These are phyloP conservation scores for Drosophila cognata DNA, from an alignment of 2,888 invertebrate genomes.

Conservation along the genomic window DNA sequence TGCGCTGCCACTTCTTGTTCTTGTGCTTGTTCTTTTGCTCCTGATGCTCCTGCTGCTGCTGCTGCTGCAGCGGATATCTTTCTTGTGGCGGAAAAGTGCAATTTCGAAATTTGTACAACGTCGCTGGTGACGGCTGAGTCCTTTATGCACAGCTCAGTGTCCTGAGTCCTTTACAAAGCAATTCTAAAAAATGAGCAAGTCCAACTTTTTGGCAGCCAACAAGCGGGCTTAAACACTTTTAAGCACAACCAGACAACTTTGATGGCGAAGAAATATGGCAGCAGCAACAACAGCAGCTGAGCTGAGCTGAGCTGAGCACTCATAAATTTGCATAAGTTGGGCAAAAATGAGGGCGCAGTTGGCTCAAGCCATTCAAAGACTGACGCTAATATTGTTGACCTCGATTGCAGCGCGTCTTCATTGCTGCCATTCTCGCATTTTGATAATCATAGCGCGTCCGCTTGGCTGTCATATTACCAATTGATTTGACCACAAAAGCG, in stretches of 20 bases:
- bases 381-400: constrained; percentile 71
- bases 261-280: constrained; percentile 21
- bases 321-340: constrained; percentile 65
- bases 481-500: constrained; percentile 53
- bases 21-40: not conserved
- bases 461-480: constrained; percentile 53
- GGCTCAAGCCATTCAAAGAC: constrained; percentile 34
- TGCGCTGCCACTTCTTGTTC: constrained; percentile 11
- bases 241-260: constrained; percentile 46
- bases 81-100: constrained; percentile 74
- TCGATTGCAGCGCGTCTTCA: constrained; percentile 37
- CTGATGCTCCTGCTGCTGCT: not conserved
- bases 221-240: constrained; percentile 39
- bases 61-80: constrained; percentile 7
- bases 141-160: constrained; percentile 34
- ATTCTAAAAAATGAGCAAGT: constrained; percentile 52
- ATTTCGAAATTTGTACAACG: constrained; percentile 72
- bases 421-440: not conserved
- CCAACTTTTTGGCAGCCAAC: constrained; percentile 56
- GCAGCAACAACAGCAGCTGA: constrained; percentile 39
- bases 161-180: constrained; percentile 37
- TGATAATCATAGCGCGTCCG: constrained; percentile 35
- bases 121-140: constrained; percentile 36
- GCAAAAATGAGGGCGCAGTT: constrained; percentile 17
- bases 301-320: constrained; percentile 51